Base-by-base conservation (phyloP, 1,140 invertebrate species). In the Zaprionus camerounensis region DNA sequence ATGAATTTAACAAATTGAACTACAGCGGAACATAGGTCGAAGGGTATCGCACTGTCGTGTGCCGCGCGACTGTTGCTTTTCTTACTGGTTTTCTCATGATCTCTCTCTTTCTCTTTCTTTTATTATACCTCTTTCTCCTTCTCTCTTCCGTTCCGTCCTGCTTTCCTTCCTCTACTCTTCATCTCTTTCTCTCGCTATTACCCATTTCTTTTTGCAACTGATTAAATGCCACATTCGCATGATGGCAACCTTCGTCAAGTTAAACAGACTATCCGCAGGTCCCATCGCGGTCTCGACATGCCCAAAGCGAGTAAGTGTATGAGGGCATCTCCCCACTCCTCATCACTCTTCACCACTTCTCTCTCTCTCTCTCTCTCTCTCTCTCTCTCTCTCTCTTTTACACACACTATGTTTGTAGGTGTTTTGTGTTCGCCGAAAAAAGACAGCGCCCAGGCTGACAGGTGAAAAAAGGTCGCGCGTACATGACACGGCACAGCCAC, bases 381-480 rank as follows among this genome's bases (percentile, higher is more conserved):
- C 44, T 17, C 2, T 49, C 46, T 7, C n/a, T 20, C 44, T 46
- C 20, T 49, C 9, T 1, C 11, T 22, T 20, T 0, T 9, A 34
- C 31, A 34, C 31, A 34, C 31, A 34, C 31, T 34, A 2, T 34
- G 31, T 34, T 9, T 34, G 31, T 34, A 2, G 9, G 31, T 34
- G 31, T 34, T 41, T 13, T n/a, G 38, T 41, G 38, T 41, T 41
- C 15, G 38, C 38, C 38, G 9, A 41, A 66, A 66, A 74, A 63
- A 70, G 72, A 61, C 46, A 55, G 46, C 57, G 41, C 22, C 17
- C 72, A 20, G 31, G 12, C 66, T 70, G 72, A 71, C 73, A 71
- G 73, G 61, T 76, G 73, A 46, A 71, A 76, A 76, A 76, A 71
- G 73, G 73, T 76, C 68, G 68, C 68, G 73, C 73, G 67, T 64